A percentile compares a stretch with the other conserved stretches of the same genome.
phyloP scores from a whole-genome alignment of 2,113 vertebrate species.

The Geococcyx californianus region DNA sequence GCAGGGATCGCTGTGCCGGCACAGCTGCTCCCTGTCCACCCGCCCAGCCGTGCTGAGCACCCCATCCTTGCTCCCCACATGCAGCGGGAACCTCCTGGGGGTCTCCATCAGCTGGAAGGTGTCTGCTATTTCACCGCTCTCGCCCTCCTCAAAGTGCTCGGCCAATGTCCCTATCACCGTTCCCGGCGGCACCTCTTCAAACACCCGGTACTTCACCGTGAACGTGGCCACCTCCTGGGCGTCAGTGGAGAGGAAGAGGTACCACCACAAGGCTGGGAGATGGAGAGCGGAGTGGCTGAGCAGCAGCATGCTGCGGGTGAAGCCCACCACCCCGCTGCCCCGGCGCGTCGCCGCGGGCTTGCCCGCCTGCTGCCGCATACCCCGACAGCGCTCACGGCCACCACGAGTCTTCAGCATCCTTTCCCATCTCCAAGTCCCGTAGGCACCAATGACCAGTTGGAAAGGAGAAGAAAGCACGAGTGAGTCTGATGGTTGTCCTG shows the following conservation, averaged over 20 bases:
- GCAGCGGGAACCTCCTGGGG: slow-evolving; percentile 78
- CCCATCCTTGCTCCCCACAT: slow-evolving; percentile 76
- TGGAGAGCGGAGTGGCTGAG: slow-evolving; percentile 58
- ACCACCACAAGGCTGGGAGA: slow-evolving; percentile 63
- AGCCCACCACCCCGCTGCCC: background rate
- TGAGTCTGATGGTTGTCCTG: background rate
- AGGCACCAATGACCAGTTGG: background rate
- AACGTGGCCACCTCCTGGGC: slow-evolving; percentile 76
- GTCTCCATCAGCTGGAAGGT: slow-evolving; percentile 87
- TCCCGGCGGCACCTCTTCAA: slow-evolving; percentile 84
- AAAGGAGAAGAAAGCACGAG: background rate
- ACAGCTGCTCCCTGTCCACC: slow-evolving; percentile 90
- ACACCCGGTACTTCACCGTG: slow-evolving; percentile 80
- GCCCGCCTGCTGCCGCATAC: background rate
- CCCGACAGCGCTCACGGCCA: background rate
- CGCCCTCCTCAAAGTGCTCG: slow-evolving; percentile 76
- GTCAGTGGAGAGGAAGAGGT: slow-evolving; percentile 55
- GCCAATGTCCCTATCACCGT: slow-evolving; percentile 84
- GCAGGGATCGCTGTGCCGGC: slow-evolving; percentile 82
- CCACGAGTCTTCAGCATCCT: background rate
- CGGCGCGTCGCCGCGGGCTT: background rate
- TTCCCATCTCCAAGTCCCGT: background rate
- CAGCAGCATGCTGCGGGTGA: background rate
- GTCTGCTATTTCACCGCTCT: slow-evolving; percentile 56
- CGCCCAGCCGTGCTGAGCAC: slow-evolving; percentile 79